These are phyloP conservation scores for Danio tinwini DNA, from an alignment of 2,797 vertebrate genomes.

Conservation along the genomic window DNA sequence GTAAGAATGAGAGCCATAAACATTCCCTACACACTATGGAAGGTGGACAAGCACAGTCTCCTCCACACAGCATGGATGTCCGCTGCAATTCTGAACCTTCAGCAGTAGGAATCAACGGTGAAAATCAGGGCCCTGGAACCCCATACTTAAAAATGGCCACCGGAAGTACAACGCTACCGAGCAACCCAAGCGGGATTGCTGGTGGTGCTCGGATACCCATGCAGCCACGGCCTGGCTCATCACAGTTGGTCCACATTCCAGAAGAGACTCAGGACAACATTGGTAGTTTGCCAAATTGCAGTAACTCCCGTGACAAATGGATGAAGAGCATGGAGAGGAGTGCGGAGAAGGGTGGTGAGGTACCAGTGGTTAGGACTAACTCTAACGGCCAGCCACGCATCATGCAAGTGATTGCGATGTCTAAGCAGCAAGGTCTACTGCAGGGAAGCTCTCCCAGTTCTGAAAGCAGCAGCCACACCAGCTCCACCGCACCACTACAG, in stretches of 20 bases:
- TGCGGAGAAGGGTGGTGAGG: constrained; percentile 37
- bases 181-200: constrained; percentile 86
- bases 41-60: constrained; percentile 81
- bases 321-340: constrained; percentile 91
- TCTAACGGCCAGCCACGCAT: constrained; percentile 87
- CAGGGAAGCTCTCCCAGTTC: constrained; percentile 91
- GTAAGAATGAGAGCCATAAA: constrained; percentile 90
- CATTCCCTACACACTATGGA: constrained; percentile 89
- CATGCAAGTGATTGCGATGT: constrained; percentile 97
- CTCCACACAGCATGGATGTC: constrained; percentile 88
- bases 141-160: constrained; percentile 72
- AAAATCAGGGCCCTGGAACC: constrained; percentile 71
- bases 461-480: constrained; percentile 87
- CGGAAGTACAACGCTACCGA: constrained; percentile 84
- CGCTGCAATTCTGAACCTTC: constrained; percentile 87
- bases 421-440: constrained; percentile 95
- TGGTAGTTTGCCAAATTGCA: constrained; percentile 81
- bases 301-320: constrained; percentile 89
- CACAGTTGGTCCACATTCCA: constrained; percentile 96
- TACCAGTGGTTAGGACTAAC: constrained; percentile 74
- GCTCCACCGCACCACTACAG: constrained; percentile 69
- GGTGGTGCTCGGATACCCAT: constrained; percentile 90
- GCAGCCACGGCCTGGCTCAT: constrained; percentile 94
- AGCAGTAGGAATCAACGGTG: constrained; percentile 85
- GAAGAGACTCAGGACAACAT: constrained; percentile 92